Evolutionary conservation across 2,797 vertebrate genomes (phyloP).

Genomic region (Clarias platycephalus): DNA sequence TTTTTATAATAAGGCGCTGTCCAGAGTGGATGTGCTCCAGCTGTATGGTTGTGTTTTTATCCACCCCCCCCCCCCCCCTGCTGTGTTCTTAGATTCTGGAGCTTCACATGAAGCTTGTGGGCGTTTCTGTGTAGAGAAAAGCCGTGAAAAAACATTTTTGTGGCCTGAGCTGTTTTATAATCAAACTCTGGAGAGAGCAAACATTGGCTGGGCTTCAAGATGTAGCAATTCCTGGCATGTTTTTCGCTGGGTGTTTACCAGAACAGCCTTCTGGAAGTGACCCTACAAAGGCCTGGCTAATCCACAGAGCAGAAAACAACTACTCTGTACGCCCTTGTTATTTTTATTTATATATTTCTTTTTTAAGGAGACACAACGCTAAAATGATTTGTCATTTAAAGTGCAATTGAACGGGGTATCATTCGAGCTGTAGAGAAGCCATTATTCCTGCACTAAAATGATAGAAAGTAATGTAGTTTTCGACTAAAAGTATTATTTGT

Average conservation of each 20-base stretch:
- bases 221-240: conserved; percentile 10
- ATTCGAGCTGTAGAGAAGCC: neutral
- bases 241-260: conserved; percentile 6
- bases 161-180: neutral
- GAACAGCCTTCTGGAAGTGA: neutral
- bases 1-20: neutral
- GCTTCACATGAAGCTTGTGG: neutral
- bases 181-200: neutral
- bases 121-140: neutral
- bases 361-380: no score
- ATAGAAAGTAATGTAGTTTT: conserved; percentile 15
- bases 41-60: neutral
- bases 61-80: no score
- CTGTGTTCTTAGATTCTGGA: neutral
- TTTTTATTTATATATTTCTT: no score
- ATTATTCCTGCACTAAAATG: neutral
- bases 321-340: neutral
- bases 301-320: conserved; percentile 3
- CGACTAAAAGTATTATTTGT: conserved; percentile 6
- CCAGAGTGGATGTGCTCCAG: neutral
- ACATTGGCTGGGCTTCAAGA: conserved; percentile 4
- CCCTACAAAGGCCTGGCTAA: neutral
- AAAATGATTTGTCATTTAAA: conserved; percentile 3
- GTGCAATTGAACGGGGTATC: neutral
- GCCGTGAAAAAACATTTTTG: neutral